Base-by-base conservation (phyloP, 1,140 invertebrate species). In the Pseudachorutes palmiensis region DNA sequence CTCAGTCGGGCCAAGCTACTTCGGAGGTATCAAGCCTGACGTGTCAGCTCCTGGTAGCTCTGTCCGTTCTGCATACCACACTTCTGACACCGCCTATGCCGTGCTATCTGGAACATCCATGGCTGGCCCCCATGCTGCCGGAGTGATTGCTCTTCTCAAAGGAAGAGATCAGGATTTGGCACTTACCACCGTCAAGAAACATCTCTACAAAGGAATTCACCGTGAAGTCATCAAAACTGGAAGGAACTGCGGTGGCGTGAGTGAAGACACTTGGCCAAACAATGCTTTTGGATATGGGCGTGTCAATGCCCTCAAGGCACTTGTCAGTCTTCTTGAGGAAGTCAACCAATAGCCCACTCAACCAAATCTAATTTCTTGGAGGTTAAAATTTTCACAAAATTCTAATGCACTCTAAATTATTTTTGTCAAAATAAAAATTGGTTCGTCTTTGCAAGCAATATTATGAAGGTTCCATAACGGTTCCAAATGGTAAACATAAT, bases 191-290 rank as follows among this genome's bases (percentile, higher is more conserved):
- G 36, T 41, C 5, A 41, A 41, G 36, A 5, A 9, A 19, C 36
- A 41, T 19, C 19, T 41, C 5, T 5, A 5, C 36, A 41, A 41
- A 9, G 36, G 36, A 41, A 12, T 22, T 29, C 5, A 58, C 12
- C 55, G 24, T 5, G 51, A 5, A 24, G 55, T 58, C 5, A 58
- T 22, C 22, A 5, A 5, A 58, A 58, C n/a, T 12, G 55, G 55
- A 9, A 5, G 5, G 24, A 58, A 22, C 12, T 58, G 55, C 55
- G 55, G 55, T 12, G 55, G 55, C 5, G 28, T 58, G 5, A 22
- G n/a, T 22, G 55, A 58, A 12, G 24, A 12, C 55, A 58, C 28
- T 58, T 58, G 28, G n/a, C 55, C 55, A 5, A 58, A 58, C 55
- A 58, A 58, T 22, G 55, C 55, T 12, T 22, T 29, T 22, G 55